Conservation (phyloP, 2,797 vertebrate species). For the Carapus acus region DNA sequence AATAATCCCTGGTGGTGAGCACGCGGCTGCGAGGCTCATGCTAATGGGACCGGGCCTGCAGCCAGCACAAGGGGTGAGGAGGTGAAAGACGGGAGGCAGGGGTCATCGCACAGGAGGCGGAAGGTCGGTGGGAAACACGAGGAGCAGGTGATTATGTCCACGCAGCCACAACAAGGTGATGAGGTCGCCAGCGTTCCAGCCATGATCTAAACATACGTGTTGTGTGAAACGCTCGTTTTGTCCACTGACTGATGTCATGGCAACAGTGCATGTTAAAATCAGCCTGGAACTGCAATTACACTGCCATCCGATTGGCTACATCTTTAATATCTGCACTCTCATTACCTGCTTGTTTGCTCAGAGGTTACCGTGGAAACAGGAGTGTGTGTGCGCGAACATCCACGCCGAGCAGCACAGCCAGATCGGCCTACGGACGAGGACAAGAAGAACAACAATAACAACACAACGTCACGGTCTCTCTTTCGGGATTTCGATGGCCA, state of each 20-base stretch:
- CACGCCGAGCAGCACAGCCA: conserved; percentile 11
- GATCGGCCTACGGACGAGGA: conserved; percentile 14
- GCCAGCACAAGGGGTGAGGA: conserved; percentile 46
- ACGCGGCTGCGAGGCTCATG: conserved; percentile 66
- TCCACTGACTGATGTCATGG: conserved; percentile 27
- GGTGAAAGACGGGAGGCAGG: conserved; percentile 17
- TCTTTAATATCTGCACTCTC: conserved; percentile 26
- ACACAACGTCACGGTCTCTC: conserved; percentile 14
- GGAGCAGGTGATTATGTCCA: neutral
- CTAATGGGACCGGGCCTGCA: conserved; percentile 64
- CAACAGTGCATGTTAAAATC: conserved; percentile 7
- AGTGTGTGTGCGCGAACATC: neutral
- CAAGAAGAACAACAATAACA: too few species aligned
- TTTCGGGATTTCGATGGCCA: conserved; percentile 14
- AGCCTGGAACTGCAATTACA: conserved; percentile 38
- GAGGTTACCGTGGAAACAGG: conserved; percentile 37
- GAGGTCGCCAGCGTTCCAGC: conserved; percentile 7
- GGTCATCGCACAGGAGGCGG: conserved; percentile 37
- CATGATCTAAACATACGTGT: neutral
- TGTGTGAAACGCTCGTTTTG: conserved; percentile 24
- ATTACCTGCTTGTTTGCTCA: conserved; percentile 33
- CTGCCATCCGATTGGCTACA: conserved; percentile 26
- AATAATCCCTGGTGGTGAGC: conserved; percentile 71
- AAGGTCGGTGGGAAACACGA: conserved; percentile 2
- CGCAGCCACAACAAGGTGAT: neutral